phyloP scores from a whole-genome alignment of 2,888 invertebrate genomes.

The Ypsolopha scabrella region DNA sequence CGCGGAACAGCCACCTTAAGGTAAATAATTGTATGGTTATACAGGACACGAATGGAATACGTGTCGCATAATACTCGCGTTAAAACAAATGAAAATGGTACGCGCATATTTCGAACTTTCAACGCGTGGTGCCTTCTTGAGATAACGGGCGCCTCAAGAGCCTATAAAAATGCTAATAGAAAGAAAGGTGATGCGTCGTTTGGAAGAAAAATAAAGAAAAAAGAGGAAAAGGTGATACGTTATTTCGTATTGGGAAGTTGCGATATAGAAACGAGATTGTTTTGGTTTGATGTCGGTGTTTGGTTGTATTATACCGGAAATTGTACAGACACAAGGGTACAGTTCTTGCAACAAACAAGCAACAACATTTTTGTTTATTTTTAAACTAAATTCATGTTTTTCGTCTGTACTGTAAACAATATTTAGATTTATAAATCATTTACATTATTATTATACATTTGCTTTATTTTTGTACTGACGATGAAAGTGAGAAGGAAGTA shows the following conservation, averaged over 20 bases:
- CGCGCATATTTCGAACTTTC: conserved; percentile 17
- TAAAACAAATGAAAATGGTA: conserved; percentile 23
- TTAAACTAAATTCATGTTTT: too few species aligned
- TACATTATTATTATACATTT: too few species aligned
- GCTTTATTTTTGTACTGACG: too few species aligned
- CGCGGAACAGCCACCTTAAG: too few species aligned
- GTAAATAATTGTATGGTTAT: too few species aligned
- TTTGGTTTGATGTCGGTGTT: neutral
- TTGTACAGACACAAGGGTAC: neutral
- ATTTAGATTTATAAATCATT: too few species aligned
- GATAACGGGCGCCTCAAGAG: conserved; percentile 33
- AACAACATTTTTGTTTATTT: too few species aligned
- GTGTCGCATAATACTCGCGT: conserved; percentile 19
- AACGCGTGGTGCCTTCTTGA: conserved; percentile 22
- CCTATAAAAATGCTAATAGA: conserved; percentile 52
- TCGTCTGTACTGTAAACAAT: too few species aligned
- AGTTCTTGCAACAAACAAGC: too few species aligned
- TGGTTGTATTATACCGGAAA: neutral
- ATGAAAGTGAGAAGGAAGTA: too few species aligned
- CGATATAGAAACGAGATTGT: neutral
- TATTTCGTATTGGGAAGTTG: conserved; percentile 2
- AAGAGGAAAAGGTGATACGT: conserved; percentile 6
- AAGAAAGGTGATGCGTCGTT: conserved; percentile 31
- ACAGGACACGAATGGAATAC: neutral
- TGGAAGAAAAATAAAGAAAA: conserved; percentile 22